Conservation (phyloP, 2,888 invertebrate genomes). For the Macrophya annulata region DNA sequence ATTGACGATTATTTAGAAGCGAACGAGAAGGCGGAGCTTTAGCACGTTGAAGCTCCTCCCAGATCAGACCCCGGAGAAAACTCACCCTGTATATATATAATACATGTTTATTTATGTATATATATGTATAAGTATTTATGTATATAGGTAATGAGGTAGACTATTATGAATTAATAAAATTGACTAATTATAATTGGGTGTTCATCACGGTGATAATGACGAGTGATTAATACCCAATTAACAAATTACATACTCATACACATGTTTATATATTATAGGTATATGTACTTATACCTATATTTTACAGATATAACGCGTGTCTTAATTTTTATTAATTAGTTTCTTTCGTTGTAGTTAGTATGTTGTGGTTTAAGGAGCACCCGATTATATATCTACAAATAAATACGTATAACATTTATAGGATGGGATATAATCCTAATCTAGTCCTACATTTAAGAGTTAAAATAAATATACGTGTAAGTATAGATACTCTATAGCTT, state of each 20-base stretch:
- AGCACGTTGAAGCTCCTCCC: too few species aligned
- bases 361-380: background rate
- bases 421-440: too few species aligned
- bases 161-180: slow-evolving; percentile 21
- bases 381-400: background rate
- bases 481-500: background rate
- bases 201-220: slow-evolving; percentile 1
- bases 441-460: slow-evolving; percentile 6
- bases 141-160: background rate
- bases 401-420: too few species aligned
- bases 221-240: slow-evolving; percentile 10
- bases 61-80: too few species aligned
- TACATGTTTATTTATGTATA: too few species aligned
- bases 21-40: too few species aligned
- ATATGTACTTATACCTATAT: too few species aligned
- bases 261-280: background rate
- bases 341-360: background rate
- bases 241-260: background rate
- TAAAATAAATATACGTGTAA: background rate
- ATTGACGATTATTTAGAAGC: too few species aligned
- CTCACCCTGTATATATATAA: too few species aligned
- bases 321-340: slow-evolving; percentile 1
- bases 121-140: background rate
- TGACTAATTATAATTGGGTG: slow-evolving; percentile 9
- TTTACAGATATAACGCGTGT: too few species aligned